Base-by-base conservation (phyloP, 2,797 vertebrate species). In the Anisognathus igniventris region DNA sequence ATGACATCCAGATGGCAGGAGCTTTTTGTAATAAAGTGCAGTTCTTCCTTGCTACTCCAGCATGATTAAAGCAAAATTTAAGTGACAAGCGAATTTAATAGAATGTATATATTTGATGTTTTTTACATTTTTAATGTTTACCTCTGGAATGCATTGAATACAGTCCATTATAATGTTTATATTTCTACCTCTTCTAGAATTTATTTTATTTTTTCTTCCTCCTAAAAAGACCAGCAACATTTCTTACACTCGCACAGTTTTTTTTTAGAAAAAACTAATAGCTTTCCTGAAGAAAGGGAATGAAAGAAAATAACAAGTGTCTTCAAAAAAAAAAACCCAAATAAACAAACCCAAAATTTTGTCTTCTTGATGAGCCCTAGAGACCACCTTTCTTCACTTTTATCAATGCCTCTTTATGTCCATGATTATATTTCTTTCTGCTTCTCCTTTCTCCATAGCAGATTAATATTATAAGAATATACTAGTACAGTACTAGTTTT, bases 321-420 rank as follows among this genome's bases (percentile, higher is more conserved):
- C 8, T 16, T 35, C 4, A 2, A 50, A 44, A 58, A 58, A 48
- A 57, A 58, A 39, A 44, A 6, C 10, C 2, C 33, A 54, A 48
- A 19, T 6, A 19, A 42, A 23, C 5, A 12, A 42, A 4, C 4
- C 1, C 2, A 39, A 47, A 67, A 10, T 21, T 51, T 68, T 0
- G 0, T 5, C 8, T 19, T 5, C 21, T 73, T 78, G 33, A 42
- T 66, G 17, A 83, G 17, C 4, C 7, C 12, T 40, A 42, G 58
- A 47, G 7, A 61, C 7, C 62, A 67, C 16, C 17, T 66, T 86
- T 13, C 5, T 70, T 76, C 8, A 15, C 3, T 53, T 68, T 60
- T 48, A 56, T 13, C 31, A 56, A 7, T 62, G 17, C 4, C 9
- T 7, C 0, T 33, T 67, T 7, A 27, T 13, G 12, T 47, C 24